These are phyloP conservation scores for Halyomorpha halys DNA, from an alignment of 1,140 invertebrate species.

Conservation along the genomic window DNA sequence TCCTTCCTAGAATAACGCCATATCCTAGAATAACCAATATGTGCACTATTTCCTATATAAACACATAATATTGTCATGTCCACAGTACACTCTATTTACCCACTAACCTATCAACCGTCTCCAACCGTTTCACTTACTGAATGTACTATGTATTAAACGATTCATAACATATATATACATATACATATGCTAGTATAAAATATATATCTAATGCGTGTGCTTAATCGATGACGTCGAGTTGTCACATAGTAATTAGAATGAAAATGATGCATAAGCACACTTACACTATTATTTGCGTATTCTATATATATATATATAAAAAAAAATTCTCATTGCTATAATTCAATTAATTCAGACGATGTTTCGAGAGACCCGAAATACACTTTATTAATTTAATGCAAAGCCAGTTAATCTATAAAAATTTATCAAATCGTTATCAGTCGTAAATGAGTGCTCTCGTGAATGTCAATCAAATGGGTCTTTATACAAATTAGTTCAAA, in stretches of 20 bases:
- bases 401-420: not conserved
- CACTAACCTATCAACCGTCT: not conserved
- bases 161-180: not conserved
- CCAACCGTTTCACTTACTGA: slow-evolving; percentile 5
- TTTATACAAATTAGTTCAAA: too few relatives aligned
- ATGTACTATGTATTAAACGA: slow-evolving; percentile 7
- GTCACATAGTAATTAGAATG: slow-evolving; percentile 1
- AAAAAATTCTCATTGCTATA: not conserved
- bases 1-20: slow-evolving; percentile 6
- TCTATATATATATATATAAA: not conserved
- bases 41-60: slow-evolving; percentile 20
- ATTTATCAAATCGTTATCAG: slow-evolving; percentile 8
- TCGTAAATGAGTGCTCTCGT: not conserved
- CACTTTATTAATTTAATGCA: not conserved
- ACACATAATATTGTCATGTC: slow-evolving; percentile 26
- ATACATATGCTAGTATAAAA: slow-evolving; percentile 18
- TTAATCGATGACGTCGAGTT: not conserved
- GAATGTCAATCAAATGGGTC: not conserved
- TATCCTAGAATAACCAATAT: slow-evolving; percentile 4
- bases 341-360: not conserved
- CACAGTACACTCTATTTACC: slow-evolving; percentile 19
- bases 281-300: not conserved
- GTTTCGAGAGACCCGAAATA: not conserved
- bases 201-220: slow-evolving; percentile 14
- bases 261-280: slow-evolving; percentile 10